These are phyloP conservation scores for Hyperopisus bebe DNA, from an alignment of 2,113 vertebrate species.

Conservation along the genomic window DNA sequence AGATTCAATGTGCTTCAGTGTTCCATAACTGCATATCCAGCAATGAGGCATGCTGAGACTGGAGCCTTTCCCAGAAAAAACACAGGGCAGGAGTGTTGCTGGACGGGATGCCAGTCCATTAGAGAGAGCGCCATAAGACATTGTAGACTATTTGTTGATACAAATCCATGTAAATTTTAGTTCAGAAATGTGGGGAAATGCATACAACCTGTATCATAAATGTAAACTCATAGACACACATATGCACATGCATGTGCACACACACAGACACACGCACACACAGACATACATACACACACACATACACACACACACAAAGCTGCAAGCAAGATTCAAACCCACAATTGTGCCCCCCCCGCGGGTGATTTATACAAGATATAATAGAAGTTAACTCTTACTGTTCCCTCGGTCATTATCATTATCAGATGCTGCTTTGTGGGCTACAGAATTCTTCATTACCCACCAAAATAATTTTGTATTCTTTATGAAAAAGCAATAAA, in stretches of 20 bases:
- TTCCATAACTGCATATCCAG: background rate
- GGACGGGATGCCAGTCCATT: background rate
- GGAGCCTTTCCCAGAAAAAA: background rate
- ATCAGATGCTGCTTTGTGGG: background rate
- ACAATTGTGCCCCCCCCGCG: background rate
- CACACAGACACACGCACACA: background rate
- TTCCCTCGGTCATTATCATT: background rate
- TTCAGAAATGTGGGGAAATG: background rate
- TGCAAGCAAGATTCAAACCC: background rate
- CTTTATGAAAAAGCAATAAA: background rate
- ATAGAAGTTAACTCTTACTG: background rate
- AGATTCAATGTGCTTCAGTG: background rate
- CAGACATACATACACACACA: background rate
- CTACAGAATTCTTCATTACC: background rate
- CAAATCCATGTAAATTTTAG: background rate
- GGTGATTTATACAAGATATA: background rate
- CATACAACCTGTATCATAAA: background rate
- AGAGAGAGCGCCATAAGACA: background rate
- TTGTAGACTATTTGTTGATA: background rate
- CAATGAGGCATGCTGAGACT: background rate
- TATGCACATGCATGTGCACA: too few species aligned
- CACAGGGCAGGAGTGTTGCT: background rate
- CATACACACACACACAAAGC: background rate
- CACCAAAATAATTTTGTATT: background rate
- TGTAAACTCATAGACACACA: background rate